Evolutionary conservation across 2,888 invertebrate genomes (phyloP).

Genomic region (Dermolepida albohirtum): DNA sequence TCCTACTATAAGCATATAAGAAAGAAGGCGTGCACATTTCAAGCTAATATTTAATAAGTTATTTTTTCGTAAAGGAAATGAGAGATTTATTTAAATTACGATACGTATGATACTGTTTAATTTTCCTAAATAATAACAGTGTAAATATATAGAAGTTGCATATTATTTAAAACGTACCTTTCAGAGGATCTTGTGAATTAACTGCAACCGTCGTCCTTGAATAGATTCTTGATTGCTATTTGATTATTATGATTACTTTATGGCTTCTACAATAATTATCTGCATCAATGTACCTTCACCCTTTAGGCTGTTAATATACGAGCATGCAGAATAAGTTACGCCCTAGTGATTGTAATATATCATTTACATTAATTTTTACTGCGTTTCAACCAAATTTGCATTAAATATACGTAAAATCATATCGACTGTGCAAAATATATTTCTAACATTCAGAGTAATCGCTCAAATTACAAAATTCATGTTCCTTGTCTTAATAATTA

Average conservation of each 20-base stretch:
- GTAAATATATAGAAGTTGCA: conserved; percentile 24
- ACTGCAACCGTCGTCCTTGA: conserved; percentile 48
- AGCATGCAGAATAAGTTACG: conserved; percentile 32
- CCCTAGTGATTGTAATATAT: conserved; percentile 34
- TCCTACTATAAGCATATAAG: background rate
- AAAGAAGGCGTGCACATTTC: conserved; percentile 20
- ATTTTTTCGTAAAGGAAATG: conserved; percentile 30
- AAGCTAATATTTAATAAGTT: conserved; percentile 3
- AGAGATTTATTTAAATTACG: conserved; percentile 40
- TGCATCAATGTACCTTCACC: conserved; percentile 37
- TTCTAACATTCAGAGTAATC: too few relatives aligned
- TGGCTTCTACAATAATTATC: conserved; percentile 52
- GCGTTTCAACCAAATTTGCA: conserved; percentile 15
- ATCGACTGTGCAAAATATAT: background rate
- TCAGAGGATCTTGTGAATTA: conserved; percentile 38
- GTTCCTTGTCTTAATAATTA: too few relatives aligned
- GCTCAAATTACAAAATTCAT: too few relatives aligned
- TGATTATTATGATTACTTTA: conserved; percentile 55
- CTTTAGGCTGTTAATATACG: conserved; percentile 23
- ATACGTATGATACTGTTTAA: conserved; percentile 38
- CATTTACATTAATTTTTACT: conserved; percentile 24
- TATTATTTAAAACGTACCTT: conserved; percentile 37
- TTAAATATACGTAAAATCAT: conserved; percentile 24
- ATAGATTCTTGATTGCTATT: conserved; percentile 51
- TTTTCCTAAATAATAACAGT: conserved; percentile 34